These are phyloP conservation scores for Triplophysa bombifrons DNA, from an alignment of 2,797 vertebrate species.

Conservation along the genomic window DNA sequence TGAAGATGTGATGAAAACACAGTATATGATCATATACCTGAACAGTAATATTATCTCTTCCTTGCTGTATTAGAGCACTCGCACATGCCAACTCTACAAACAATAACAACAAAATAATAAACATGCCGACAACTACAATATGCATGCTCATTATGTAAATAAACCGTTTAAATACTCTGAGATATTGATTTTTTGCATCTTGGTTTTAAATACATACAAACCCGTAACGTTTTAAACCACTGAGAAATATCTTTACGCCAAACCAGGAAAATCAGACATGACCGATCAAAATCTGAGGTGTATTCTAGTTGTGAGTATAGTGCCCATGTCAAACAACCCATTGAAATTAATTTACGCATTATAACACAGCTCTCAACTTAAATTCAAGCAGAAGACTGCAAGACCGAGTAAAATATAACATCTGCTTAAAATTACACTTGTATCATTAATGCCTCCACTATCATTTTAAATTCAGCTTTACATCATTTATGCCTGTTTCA, in stretches of 20 bases:
- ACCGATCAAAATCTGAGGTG: not conserved
- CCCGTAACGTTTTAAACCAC: conserved; percentile 42
- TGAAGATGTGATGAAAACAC: conserved; percentile 21
- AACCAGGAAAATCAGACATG: conserved; percentile 16
- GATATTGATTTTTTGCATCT: conserved; percentile 25
- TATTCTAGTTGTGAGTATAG: conserved; percentile 37
- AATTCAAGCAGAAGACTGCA: not conserved
- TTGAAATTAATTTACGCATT: conserved; percentile 1
- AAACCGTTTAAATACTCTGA: conserved; percentile 44
- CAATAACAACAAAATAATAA: not conserved
- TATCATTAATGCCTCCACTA: conserved; percentile 31
- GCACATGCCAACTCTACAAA: conserved; percentile 18
- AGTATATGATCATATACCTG: conserved; percentile 17
- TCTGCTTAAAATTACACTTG: conserved; percentile 48
- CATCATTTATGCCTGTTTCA: conserved; percentile 50
- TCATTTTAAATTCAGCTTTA: conserved; percentile 27
- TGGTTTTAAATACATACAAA: conserved; percentile 34
- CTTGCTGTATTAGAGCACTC: conserved; percentile 23
- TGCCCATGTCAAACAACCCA: not conserved
- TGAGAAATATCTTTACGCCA: conserved; percentile 13
- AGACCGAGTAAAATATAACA: conserved; percentile 14
- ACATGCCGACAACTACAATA: conserved; percentile 40
- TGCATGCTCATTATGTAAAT: conserved; percentile 43
- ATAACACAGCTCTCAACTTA: not conserved
- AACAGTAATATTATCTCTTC: conserved; percentile 18